These are phyloP conservation scores for Brevipalpus yothersi DNA, from an alignment of 1,140 invertebrate species.

Conservation along the genomic window DNA sequence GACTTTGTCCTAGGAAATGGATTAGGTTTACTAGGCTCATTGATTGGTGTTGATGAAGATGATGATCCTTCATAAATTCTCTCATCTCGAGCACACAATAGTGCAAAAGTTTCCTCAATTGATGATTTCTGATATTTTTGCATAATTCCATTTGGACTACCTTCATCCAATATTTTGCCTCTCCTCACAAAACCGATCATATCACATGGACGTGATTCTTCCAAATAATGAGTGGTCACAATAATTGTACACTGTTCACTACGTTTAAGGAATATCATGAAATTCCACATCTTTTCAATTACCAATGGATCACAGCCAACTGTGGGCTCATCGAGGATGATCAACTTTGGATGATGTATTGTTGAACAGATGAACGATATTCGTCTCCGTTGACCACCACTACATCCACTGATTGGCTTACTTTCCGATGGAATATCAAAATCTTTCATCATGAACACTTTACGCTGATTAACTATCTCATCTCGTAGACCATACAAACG, in stretches of 20 bases:
- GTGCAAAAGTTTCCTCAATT: constrained; percentile 77
- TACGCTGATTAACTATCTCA: not conserved
- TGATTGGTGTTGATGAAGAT: not conserved
- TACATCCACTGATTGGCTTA: constrained; percentile 16
- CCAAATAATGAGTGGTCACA: constrained; percentile 24
- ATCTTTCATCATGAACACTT: constrained; percentile 6
- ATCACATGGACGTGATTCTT: constrained; percentile 20
- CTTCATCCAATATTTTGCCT: constrained; percentile 40
- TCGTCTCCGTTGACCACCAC: constrained; percentile 71
- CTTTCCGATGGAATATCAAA: constrained; percentile 4
- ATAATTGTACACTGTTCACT: constrained; percentile 29
- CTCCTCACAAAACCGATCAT: constrained; percentile 26
- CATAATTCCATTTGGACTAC: constrained; percentile 57
- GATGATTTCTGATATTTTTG: constrained; percentile 52
- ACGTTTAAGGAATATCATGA: constrained; percentile 2
- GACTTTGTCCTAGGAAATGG: not conserved
- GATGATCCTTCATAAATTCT: not conserved
- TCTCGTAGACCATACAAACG: constrained; percentile 39
- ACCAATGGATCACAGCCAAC: constrained; percentile 23
- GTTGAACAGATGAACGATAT: constrained; percentile 74
- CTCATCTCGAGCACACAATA: constrained; percentile 33
- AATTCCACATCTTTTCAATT: constrained; percentile 13
- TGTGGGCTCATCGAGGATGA: constrained; percentile 24
- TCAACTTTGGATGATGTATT: constrained; percentile 24
- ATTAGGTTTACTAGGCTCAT: not conserved